phyloP scores from a whole-genome alignment of 1,140 invertebrate genomes.

The Zophobas atratus region DNA sequence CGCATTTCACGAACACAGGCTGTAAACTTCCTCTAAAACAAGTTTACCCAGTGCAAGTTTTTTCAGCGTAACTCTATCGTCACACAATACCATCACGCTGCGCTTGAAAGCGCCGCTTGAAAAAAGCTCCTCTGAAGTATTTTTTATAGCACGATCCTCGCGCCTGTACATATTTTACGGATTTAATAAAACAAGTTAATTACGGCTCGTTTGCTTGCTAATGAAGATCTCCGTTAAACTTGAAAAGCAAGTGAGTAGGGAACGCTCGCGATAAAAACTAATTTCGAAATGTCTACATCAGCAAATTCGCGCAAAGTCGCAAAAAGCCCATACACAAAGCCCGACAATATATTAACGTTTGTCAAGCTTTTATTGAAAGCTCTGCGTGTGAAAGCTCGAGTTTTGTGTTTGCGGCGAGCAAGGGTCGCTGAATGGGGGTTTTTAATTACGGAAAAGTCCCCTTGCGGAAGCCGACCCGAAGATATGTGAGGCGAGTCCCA shows the following conservation, averaged over 20 bases:
- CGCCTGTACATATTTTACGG: conserved; percentile 24
- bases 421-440: conserved; percentile 16
- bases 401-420: conserved; percentile 13
- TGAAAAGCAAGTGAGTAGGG: conserved; percentile 17
- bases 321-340: conserved; percentile 6
- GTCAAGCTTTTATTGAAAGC: conserved; percentile 24
- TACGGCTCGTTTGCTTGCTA: conserved; percentile 22
- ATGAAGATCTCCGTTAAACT: conserved; percentile 27
- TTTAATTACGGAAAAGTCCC: conserved; percentile 29
- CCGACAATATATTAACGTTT: conserved; percentile 14
- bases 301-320: conserved; percentile 15
- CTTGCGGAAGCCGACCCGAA: conserved; percentile 10
- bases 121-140: conserved; percentile 1
- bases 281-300: conserved; percentile 24
- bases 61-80: conserved; percentile 15
- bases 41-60: not conserved
- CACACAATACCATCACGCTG: not conserved
- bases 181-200: conserved; percentile 41
- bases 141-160: not conserved
- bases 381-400: conserved; percentile 11
- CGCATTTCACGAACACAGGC: not conserved
- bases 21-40: conserved; percentile 8
- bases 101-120: not conserved
- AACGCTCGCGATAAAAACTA: conserved; percentile 27
- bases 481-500: conserved; percentile 30